Base-by-base conservation (phyloP, 2,797 vertebrate species). In the Adelosebastes latens region DNA sequence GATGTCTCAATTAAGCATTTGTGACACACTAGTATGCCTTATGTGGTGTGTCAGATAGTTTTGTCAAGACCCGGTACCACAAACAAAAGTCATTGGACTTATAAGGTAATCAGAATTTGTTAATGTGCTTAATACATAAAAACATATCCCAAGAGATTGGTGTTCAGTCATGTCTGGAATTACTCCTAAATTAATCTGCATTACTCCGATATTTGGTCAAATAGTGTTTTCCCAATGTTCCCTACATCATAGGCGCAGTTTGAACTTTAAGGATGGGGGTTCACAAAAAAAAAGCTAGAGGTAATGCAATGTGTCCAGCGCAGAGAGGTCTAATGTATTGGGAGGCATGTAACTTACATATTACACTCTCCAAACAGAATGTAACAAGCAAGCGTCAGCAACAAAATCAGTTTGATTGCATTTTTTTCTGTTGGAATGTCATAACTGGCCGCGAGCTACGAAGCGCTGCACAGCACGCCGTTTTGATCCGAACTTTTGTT, bases 1-100 rank as follows among this genome's bases (percentile, higher is more conserved):
- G 76, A 79, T 79, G 56, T 77, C 89, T 94, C 87, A 90, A 89
- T 90, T 91, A 92, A 86, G 79, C 83, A 70, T 76, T 81, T 80
- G 65, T 79, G 81, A 88, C 80, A 86, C 75, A 87, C 77, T 59
- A 11, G 74, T 81, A 20, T 79, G 60, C 29, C 55, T 36, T 75
- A 71, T 53, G 64, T 53, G 36, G 68, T 55, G 20, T 36, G 60
- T 78, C 65, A 64, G 24, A 27, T 9, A 10, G 24, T 67, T 74
- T 60, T 11, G 32, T 70, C 66, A 60, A 22, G 46, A 73, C 53
- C 6, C 1, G 5, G 20, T 27, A 12, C 24, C 6, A 61, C 16
- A 72, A 72, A 68, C 13, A 68, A 49, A 66, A 36, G 29, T 52
- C 10, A 49, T 46, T 27, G 24, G 14, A 31, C 6, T 16, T 55